Base-by-base conservation (phyloP, 1,140 invertebrate species). In the Calephelis virginiensis region DNA sequence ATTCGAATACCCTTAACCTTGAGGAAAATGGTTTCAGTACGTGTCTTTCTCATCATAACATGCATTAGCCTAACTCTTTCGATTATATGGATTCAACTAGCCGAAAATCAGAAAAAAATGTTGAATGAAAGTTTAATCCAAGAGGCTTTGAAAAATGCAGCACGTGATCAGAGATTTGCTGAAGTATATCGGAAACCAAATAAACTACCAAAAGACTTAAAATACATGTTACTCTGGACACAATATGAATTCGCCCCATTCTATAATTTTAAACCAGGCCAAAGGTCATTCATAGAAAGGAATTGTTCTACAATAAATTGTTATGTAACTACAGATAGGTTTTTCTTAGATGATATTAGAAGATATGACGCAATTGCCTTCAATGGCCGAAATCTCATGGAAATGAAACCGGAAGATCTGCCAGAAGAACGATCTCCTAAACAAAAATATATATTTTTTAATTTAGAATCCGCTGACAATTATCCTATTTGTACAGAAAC, bases 391-490 rank as follows among this genome's bases (percentile, higher is more conserved):
- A 59, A n/a, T n/a, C 12, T 59, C 12, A 37, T 12, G 6, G 37
- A 38, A 12, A 56, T 56, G 12, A 11, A 59, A n/a, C 28, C 28
- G 12, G 56, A 12, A 38, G 8, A 40, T 12, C 12, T 59, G 8
- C 56, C 56, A 38, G 12, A 38, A 59, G 56, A 59, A n/a, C 56
- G 56, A 13, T 59, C 56, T 8, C 38, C 12, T n/a, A 59, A 59
- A 38, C 93, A 93, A 66, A 83, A 87, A 64, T 93, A 92, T 74
- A 88, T 93, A 48, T 93, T 84, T 64, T 86, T 92, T 17, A 90
- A 88, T 38, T 83, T 89, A 68, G 93, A 93, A 77, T 92, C 92
- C 0, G 85, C 92, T 0, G 81, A 83, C 12, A 87, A 91, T 63
- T 85, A 83, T 61, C 90, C 89, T 0, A 63, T 87, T 5, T 90